These are phyloP conservation scores for Nemopilema nomurai DNA, from an alignment of 30 jellyfish, hydroid and myxozoan species.

Conservation along the genomic window DNA sequence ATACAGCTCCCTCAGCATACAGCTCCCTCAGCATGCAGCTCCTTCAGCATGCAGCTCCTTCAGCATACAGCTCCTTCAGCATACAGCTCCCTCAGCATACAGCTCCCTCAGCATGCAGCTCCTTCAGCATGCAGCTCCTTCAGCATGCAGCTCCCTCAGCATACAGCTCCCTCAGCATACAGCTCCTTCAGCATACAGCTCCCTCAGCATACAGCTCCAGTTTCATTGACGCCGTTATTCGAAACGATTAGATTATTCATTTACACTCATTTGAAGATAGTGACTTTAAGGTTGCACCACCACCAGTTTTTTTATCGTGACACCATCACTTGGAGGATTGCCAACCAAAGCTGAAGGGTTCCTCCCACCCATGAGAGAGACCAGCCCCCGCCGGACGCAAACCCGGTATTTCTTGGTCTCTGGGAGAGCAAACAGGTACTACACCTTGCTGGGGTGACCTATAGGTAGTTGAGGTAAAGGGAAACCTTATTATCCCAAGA, in stretches of 20 bases:
- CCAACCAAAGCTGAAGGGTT: slow-evolving; percentile 47
- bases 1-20: too few relatives aligned
- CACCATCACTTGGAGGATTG: slow-evolving; percentile 42
- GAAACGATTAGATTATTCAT: background rate
- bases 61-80: too few relatives aligned
- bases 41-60: too few relatives aligned
- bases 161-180: too few relatives aligned
- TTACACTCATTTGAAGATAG: slow-evolving; percentile 35
- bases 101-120: too few relatives aligned
- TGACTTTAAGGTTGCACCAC: slow-evolving; percentile 41
- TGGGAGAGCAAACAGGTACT: slow-evolving; percentile 35
- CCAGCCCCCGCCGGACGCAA: slow-evolving; percentile 53
- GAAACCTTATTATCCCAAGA: background rate
- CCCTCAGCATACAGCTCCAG: slow-evolving; percentile 10
- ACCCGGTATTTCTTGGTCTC: slow-evolving; percentile 35
- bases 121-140: too few relatives aligned
- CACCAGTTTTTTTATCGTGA: slow-evolving; percentile 42
- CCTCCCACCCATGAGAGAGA: slow-evolving; percentile 54
- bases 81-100: too few relatives aligned
- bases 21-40: too few relatives aligned
- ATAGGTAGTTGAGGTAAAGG: slow-evolving; percentile 4
- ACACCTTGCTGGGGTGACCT: slow-evolving; percentile 50
- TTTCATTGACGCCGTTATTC: slow-evolving; percentile 5
- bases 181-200: too few relatives aligned
- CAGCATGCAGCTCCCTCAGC: too few relatives aligned